Base-by-base conservation (phyloP, 2,888 invertebrate species). In the Temnothorax ravouxi region DNA sequence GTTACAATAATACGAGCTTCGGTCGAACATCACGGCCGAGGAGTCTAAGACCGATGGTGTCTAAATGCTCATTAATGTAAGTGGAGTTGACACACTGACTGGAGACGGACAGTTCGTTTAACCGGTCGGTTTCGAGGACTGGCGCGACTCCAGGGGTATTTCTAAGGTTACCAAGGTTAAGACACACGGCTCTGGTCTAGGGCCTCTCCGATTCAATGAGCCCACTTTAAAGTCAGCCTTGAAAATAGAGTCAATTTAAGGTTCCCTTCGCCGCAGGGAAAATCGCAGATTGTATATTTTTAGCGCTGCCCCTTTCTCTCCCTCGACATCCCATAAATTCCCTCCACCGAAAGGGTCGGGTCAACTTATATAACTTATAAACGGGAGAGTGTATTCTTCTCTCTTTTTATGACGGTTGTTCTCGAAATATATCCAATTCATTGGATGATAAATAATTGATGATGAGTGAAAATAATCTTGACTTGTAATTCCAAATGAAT, bases 141-240 rank as follows among this genome's bases (percentile, higher is more conserved):
- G 85, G 87, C 87, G 61, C 61, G 62, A 64, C 79, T 87, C 86
- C 87, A 86, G 81, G 34, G 54, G 38, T 74, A 79, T 82, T 79
- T 84, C 86, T 81, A 82, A 84, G 85, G 79, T 87, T 82, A 80
- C 77, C 85, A 87, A 88, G 86, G 87, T 88, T 85, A 88, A 84
- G 74, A 50, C 13, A 80, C 47, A 77, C 69, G 54, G 59, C 76
- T 75, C 76, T 75, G 69, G 64, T 84, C 34, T 84, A 83, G 69
- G 71, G 62, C 54, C 75, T 84, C 75, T 84, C 84, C 71, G 76
- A 76, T 86, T 85, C 76, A 84, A 79, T 75, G 61, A n/a, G 66
- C 1, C 50, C 76, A 59, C 71, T 67, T 62, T 47, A 52, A 61
- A 54, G 38, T 0, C 25, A 82, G 61, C 79, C 69, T 86, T 86